phyloP scores from a whole-genome alignment of 2,113 vertebrate species.

The Epinephelus moara region DNA sequence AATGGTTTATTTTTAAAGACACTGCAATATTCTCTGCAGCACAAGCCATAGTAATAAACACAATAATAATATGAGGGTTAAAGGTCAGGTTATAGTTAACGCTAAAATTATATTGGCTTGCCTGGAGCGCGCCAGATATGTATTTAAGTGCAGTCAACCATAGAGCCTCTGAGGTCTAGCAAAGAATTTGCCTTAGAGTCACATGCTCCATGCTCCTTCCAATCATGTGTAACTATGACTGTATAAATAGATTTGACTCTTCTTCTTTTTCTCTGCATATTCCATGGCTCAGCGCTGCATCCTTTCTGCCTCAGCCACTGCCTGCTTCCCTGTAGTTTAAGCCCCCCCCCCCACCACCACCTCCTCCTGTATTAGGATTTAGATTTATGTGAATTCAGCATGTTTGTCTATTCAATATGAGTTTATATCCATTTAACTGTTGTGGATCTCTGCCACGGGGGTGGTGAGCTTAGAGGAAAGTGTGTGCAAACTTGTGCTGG shows the following conservation, averaged over 20 bases:
- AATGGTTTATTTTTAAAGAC: background rate
- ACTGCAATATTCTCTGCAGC: background rate
- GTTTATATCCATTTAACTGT: slow-evolving; percentile 29
- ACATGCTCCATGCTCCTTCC: slow-evolving; percentile 3
- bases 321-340: slow-evolving; percentile 15
- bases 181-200: background rate
- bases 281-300: background rate
- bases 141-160: slow-evolving; percentile 11
- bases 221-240: background rate
- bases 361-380: slow-evolving; percentile 31
- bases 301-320: background rate
- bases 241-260: slow-evolving; percentile 2
- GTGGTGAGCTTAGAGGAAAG: background rate
- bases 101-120: background rate
- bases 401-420: slow-evolving; percentile 24
- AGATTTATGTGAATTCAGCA: slow-evolving; percentile 53
- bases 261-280: background rate
- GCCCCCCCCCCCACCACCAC: background rate
- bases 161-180: background rate
- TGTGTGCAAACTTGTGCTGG: background rate
- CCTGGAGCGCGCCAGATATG: background rate
- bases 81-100: background rate
- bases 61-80: background rate
- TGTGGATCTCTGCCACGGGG: slow-evolving; percentile 25
- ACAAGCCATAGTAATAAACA: background rate